Base-by-base conservation (phyloP, 2,797 vertebrate species). In the Muscicapa comitata region DNA sequence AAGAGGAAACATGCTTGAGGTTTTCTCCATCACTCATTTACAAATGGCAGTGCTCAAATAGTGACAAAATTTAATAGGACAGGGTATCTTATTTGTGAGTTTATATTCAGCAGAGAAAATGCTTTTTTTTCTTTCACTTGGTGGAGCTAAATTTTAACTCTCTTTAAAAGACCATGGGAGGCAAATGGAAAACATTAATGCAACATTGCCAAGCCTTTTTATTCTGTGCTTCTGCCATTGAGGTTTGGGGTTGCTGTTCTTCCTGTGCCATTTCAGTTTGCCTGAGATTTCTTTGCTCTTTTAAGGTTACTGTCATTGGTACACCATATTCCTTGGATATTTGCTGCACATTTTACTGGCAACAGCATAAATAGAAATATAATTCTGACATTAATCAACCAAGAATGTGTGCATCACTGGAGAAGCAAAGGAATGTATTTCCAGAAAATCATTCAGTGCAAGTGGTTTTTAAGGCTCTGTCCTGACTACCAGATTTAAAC, bases 171-270 rank as follows among this genome's bases (percentile, higher is more conserved):
- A 26, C 19, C 9, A 8, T 2, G 43, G 3, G 23, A 24, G 31
- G 6, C 17, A 31, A 19, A 16, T 7, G 37, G 47, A 11, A 85
- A 38, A 13, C 23, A 55, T 15, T 66, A 42, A 14, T 19, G 16
- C 2, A 11, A 20, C 0, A 0, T 28, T 35, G 43, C 10, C 10
- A 28, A 1, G 18, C 14, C 17, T 66, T 72, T 37, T 47, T 59
- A 25, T 11, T 31, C 70, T 66, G 28, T 54, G 45, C 37, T 76
- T 42, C 65, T 63, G 1, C 68, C 26, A 11, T 6, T 1, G 3
- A 7, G 4, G 1, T 16, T 59, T 74, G 31, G 55, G 13, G 7
- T n/a, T 82, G 16, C 45, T 87, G 1, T 4, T 59, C 28, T 21
- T 58, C 33, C 31, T 61, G 47, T 54, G 58, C 24, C 42, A 68